Conservation (phyloP, 2,888 invertebrate species). For the Philopedon plagiatum region DNA sequence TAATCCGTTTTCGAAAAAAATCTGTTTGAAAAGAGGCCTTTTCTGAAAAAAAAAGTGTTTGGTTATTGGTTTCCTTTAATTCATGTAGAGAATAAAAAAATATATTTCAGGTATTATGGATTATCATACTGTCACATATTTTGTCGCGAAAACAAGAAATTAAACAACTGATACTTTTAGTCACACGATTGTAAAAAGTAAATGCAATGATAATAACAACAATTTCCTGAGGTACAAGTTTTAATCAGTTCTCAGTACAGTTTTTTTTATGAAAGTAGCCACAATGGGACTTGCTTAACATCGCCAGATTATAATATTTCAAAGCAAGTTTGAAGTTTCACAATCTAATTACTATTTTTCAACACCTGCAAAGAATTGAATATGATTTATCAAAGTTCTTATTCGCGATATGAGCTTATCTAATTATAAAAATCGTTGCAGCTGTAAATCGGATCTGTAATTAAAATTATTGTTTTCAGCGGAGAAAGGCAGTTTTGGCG, state of each 20-base stretch:
- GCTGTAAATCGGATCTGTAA: neutral
- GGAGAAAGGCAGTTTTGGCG: neutral
- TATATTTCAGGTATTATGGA: no score
- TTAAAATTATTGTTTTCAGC: constrained; percentile 5
- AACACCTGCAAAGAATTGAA: neutral
- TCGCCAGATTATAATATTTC: neutral
- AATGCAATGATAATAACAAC: no score
- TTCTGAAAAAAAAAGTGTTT: no score
- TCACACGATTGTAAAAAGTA: no score
- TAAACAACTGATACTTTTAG: no score
- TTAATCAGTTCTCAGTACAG: neutral
- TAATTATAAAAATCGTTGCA: neutral
- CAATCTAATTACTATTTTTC: constrained; percentile 15
- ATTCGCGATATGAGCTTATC: constrained; percentile 7
- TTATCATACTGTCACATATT: no score
- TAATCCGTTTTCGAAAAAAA: no score
- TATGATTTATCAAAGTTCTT: constrained; percentile 11
- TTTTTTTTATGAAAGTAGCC: constrained; percentile 8
- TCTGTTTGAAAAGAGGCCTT: no score
- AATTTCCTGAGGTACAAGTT: no score
- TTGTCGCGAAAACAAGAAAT: no score
- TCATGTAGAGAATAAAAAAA: no score
- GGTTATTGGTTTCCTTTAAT: no score
- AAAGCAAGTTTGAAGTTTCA: neutral
- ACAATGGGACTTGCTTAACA: constrained; percentile 11